A percentile compares a stretch with the other conserved stretches of the same genome.
Conservation (phyloP, 2,797 vertebrate genomes). For the Alcedo atthis region DNA sequence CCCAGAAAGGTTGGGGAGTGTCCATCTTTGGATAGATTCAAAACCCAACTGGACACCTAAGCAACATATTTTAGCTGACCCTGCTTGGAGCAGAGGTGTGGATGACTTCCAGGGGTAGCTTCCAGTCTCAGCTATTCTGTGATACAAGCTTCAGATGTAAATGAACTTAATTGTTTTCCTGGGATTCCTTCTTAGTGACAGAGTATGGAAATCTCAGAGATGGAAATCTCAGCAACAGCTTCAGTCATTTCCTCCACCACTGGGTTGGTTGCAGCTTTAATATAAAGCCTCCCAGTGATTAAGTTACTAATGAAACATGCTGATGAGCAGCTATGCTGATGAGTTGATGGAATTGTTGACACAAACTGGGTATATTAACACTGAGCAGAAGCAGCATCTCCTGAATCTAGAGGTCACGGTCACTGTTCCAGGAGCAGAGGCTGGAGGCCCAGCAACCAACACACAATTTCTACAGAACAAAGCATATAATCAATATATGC, state of each 20-base stretch:
- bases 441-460: neutral
- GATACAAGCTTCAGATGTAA: neutral
- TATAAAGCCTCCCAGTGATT: neutral
- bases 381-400: neutral
- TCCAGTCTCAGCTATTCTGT: neutral
- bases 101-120: neutral
- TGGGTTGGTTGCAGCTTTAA: neutral
- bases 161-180: neutral
- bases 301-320: conserved; percentile 19
- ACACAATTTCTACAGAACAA: neutral
- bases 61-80: neutral
- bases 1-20: neutral
- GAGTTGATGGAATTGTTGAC: neutral
- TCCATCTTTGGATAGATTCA: neutral
- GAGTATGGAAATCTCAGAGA: neutral
- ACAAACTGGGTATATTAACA: conserved; percentile 5
- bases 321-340: neutral
- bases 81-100: neutral
- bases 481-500: conserved; percentile 37
- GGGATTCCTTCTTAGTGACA: neutral
- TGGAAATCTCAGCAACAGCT: neutral
- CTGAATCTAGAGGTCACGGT: conserved; percentile 26
- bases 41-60: neutral
- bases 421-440: neutral
- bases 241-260: neutral